Percentiles rank a stretch among this genome's conserved stretches.
phyloP scores from a whole-genome alignment of 1,140 invertebrate species.

The Drosophila funebris region DNA sequence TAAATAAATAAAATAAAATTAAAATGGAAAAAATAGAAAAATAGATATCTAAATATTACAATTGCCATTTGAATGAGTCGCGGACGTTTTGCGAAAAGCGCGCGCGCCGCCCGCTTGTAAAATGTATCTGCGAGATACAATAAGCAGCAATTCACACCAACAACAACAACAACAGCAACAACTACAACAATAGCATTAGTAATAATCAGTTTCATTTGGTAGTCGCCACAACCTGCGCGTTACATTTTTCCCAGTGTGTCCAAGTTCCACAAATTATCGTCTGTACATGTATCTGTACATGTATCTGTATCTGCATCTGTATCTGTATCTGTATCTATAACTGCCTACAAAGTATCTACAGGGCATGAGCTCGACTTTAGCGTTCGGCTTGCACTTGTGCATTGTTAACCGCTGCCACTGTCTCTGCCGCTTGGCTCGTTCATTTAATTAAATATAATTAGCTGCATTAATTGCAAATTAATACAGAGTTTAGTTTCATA shows the following conservation, averaged over 20 bases:
- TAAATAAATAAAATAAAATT: slow-evolving; percentile 38
- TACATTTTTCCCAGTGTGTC: slow-evolving; percentile 68
- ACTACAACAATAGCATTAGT: slow-evolving; percentile 63
- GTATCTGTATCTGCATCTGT: slow-evolving; percentile 16
- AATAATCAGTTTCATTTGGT: slow-evolving; percentile 78
- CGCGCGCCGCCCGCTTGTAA: slow-evolving; percentile 33
- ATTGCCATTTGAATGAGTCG: slow-evolving; percentile 52
- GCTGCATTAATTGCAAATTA: slow-evolving; percentile 82
- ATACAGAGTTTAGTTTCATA: slow-evolving; percentile 72
- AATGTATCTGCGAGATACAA: slow-evolving; percentile 74
- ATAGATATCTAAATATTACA: slow-evolving; percentile 53
- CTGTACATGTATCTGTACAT: slow-evolving; percentile 12
- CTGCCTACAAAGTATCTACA: slow-evolving; percentile 42
- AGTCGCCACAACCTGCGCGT: slow-evolving; percentile 70
- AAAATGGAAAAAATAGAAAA: slow-evolving; percentile 23
- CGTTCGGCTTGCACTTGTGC: slow-evolving; percentile 32
- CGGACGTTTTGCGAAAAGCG: slow-evolving; percentile 48
- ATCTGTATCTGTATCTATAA: slow-evolving; percentile 25
- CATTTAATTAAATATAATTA: slow-evolving; percentile 82
- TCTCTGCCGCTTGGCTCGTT: slow-evolving; percentile 52
- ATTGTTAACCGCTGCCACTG: slow-evolving; percentile 48
- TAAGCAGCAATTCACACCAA: slow-evolving; percentile 72
- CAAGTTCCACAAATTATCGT: slow-evolving; percentile 53
- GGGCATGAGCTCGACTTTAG: slow-evolving; percentile 23
- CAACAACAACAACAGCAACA: slow-evolving; percentile 34